Conservation (phyloP, 2,113 vertebrate species). For the Prietella phreatophila region DNA sequence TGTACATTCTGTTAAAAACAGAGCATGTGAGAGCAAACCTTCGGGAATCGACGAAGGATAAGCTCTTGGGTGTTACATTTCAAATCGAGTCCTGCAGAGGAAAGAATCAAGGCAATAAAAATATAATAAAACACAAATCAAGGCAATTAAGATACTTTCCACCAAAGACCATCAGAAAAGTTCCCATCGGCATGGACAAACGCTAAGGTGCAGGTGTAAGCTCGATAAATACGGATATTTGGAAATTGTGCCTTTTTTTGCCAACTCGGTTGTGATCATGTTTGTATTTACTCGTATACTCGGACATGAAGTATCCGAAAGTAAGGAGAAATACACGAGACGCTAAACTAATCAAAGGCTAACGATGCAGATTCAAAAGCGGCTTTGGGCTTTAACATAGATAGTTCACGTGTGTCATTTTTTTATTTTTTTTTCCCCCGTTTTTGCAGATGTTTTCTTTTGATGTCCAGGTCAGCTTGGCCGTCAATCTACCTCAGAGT, state of each 20-base stretch:
- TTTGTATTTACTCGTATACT: constrained; percentile 58
- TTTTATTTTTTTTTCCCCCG: background rate
- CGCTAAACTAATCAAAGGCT: constrained; percentile 41
- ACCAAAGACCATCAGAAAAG: constrained; percentile 80
- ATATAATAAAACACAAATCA: constrained; percentile 62
- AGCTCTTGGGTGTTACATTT: constrained; percentile 1
- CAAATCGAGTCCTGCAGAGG: constrained; percentile 5
- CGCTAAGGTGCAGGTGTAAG: constrained; percentile 31
- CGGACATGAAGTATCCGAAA: constrained; percentile 79
- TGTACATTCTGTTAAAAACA: constrained; percentile 10
- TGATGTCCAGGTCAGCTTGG: constrained; percentile 92
- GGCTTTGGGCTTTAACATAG: constrained; percentile 80
- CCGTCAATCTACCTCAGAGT: constrained; percentile 99
- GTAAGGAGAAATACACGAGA: constrained; percentile 19
- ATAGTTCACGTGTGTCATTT: constrained; percentile 59
- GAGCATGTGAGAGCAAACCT: constrained; percentile 4
- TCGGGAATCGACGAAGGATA: background rate
- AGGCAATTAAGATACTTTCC: constrained; percentile 62
- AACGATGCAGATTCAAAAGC: constrained; percentile 54
- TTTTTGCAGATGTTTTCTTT: constrained; percentile 75
- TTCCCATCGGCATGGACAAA: constrained; percentile 15
- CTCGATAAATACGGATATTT: constrained; percentile 82
- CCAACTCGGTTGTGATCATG: constrained; percentile 72
- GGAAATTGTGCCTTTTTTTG: constrained; percentile 90
- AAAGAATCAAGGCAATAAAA: constrained; percentile 56